Evolutionary conservation across 2,113 vertebrate species (phyloP).

Genomic region (Colistium nudipinnis): DNA sequence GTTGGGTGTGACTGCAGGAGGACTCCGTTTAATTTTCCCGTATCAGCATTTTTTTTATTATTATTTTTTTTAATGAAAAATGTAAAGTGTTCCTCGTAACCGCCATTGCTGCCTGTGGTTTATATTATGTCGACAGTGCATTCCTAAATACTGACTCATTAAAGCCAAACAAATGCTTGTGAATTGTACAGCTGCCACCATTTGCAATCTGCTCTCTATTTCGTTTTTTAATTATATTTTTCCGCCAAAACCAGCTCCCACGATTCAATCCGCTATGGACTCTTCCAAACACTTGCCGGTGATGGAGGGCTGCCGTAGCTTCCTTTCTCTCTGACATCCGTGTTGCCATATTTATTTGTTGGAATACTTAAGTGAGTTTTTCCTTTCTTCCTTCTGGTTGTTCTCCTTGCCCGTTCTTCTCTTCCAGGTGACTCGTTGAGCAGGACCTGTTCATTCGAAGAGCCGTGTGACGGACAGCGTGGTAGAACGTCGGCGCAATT

Average conservation of each 20-base stretch:
- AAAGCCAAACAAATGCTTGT: slow-evolving; percentile 13
- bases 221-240: neutral
- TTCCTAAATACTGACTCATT: slow-evolving; percentile 1
- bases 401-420: neutral
- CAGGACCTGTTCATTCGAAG: slow-evolving; percentile 17
- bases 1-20: too few species aligned
- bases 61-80: too few species aligned
- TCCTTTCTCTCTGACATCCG: neutral
- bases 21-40: too few species aligned
- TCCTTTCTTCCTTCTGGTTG: slow-evolving; percentile 5
- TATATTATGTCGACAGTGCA: neutral
- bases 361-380: too few species aligned
- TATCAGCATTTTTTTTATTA: neutral
- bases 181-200: neutral
- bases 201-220: neutral
- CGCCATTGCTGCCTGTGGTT: neutral
- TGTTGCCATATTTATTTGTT: neutral
- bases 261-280: neutral
- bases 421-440: slow-evolving; percentile 16
- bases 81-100: neutral
- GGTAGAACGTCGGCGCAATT: slow-evolving; percentile 39
- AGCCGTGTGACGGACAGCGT: slow-evolving; percentile 22
- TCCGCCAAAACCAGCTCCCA: neutral
- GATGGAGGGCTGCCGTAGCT: neutral
- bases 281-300: too few species aligned